Conservation (phyloP, 1,140 invertebrate species). For the Cydia splendana region DNA sequence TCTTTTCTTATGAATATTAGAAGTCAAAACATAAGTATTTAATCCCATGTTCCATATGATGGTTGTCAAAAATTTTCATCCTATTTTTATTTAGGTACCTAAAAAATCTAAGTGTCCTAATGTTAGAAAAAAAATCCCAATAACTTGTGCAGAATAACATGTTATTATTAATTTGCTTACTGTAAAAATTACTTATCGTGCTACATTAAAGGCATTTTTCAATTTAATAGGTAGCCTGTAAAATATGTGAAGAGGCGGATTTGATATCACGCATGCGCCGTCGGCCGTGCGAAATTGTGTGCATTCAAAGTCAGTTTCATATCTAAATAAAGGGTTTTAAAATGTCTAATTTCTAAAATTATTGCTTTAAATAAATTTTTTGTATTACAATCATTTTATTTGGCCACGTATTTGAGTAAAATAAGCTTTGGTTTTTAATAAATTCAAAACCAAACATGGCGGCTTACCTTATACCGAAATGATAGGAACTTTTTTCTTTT, state of each 20-base stretch:
- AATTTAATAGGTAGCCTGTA: background rate
- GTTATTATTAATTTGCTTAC: background rate
- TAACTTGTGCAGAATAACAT: background rate
- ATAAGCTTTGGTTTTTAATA: background rate
- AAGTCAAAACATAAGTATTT: no score
- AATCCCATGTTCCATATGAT: no score
- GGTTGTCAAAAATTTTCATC: no score
- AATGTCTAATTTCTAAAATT: background rate
- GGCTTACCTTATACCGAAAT: background rate
- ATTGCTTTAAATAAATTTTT: background rate
- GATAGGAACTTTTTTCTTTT: no score
- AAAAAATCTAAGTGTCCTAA: no score
- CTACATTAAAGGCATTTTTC: background rate
- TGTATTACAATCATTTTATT: background rate
- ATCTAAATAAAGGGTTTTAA: background rate
- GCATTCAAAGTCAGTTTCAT: background rate
- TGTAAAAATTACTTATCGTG: background rate
- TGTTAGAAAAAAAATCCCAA: no score
- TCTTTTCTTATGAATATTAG: no score
- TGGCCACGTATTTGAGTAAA: background rate
- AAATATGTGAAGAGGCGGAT: background rate
- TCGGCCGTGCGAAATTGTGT: constrained; percentile 32
- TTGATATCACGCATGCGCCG: constrained; percentile 49
- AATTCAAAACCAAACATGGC: background rate
- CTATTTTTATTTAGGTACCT: no score